Percentiles rank a stretch among this genome's conserved stretches.
phyloP scores from a whole-genome alignment of 1,140 invertebrate species.

The Cotesia glomerata region DNA sequence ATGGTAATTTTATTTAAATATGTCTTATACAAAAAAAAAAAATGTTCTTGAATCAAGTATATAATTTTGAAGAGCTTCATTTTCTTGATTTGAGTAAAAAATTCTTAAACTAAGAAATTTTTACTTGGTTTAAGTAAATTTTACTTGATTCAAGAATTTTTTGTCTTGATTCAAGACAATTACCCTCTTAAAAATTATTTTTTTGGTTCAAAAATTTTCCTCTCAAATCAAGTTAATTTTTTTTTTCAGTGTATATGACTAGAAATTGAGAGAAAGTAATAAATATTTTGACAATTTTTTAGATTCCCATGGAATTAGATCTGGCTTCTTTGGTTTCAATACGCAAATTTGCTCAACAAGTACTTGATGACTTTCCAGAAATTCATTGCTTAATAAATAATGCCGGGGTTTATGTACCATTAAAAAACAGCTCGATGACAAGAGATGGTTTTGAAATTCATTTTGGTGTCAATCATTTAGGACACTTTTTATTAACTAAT shows the following conservation, averaged over 20 bases:
- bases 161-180: too few species aligned
- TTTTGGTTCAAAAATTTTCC: too few species aligned
- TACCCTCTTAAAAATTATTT: too few species aligned
- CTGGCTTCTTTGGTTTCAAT: slow-evolving; percentile 75
- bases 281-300: slow-evolving; percentile 35
- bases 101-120: too few species aligned
- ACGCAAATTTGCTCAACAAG: slow-evolving; percentile 70
- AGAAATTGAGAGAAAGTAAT: neutral
- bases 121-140: too few species aligned
- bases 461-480: slow-evolving; percentile 81
- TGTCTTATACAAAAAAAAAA: too few species aligned
- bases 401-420: slow-evolving; percentile 71
- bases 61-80: too few species aligned
- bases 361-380: slow-evolving; percentile 68
- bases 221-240: too few species aligned
- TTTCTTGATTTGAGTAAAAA: too few species aligned
- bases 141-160: too few species aligned
- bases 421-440: slow-evolving; percentile 65
- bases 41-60: too few species aligned
- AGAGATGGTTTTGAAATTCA: slow-evolving; percentile 85
- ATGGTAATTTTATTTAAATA: slow-evolving; percentile 61
- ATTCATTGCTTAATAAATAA: slow-evolving; percentile 81
- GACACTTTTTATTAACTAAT: slow-evolving; percentile 85
- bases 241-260: too few species aligned
- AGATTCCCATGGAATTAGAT: slow-evolving; percentile 77